Evolutionary conservation across 2,888 invertebrate species (phyloP), one percentile per base, ranked within the genome.

Genomic region (Venusia cambrica): DNA sequence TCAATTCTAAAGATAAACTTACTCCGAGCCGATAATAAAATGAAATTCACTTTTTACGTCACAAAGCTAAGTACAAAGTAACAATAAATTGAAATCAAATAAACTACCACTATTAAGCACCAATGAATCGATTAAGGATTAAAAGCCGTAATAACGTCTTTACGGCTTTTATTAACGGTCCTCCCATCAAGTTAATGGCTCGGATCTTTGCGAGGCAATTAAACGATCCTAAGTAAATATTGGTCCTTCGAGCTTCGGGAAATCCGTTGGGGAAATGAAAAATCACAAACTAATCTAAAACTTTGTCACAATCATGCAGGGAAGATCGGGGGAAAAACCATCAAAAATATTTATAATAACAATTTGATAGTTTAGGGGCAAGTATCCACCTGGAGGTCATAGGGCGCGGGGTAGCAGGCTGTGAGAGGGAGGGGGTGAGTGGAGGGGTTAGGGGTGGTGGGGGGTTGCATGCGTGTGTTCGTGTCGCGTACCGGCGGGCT

Each of bases 401-500:
- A 36, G 46, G 41, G 47, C 37, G 48, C 30, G 32, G 45, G 37
- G 32, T 34, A 7, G 43, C 7, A 5, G 35, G 28, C 18, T 37
- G 39, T 15, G 43, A 35, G 36, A 25, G 44, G 29, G 38, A 28
- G 10, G 27, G 12, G 32, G 41, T 15, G 36, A 47, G 32, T 35
- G 36, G 31, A 27, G 33, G 21, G 30, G 31, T 24, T 28, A 25
- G 48, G 47, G 27, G 35, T 32, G 33, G 47, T 50, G 48, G 38
- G 50, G 57, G 60, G 61, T 57, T 62, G 73, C 72, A 71, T 77
- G 78, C 70, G 70, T 72, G 67, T 73, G 71, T 66, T 59, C 46
- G 69, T 74, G 63, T 66, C 79, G 80, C 81, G 83, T 84, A 84
- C 84, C 83, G 81, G 76, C 77, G 80, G 78, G 77, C 73, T 71